Percentiles rank a stretch among this genome's conserved stretches.
These are phyloP conservation scores for Drosophila demipolita DNA, from an alignment of 2,888 invertebrate species.

Conservation along the genomic window DNA sequence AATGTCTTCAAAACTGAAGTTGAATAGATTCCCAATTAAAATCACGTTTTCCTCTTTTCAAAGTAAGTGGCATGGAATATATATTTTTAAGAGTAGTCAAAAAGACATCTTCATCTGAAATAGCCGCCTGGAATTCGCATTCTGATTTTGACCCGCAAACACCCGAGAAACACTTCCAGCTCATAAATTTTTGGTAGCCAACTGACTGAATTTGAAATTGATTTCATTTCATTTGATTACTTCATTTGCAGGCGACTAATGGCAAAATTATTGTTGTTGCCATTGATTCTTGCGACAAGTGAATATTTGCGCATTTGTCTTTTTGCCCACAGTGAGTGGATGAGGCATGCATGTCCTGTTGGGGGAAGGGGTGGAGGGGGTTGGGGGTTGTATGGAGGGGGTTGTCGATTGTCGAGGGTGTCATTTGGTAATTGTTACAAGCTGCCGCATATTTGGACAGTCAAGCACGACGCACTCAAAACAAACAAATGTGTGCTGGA, in stretches of 20 bases:
- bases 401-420: constrained; percentile 74
- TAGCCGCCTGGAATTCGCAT: not conserved
- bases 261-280: constrained; percentile 78
- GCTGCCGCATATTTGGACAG: constrained; percentile 80
- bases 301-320: constrained; percentile 67
- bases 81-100: not conserved
- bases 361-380: not conserved
- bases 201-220: constrained; percentile 58
- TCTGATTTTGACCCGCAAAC: not conserved
- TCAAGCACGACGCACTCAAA: constrained; percentile 68
- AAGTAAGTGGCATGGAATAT: not conserved
- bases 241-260: constrained; percentile 75
- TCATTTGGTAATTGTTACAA: constrained; percentile 81
- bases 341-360: not conserved
- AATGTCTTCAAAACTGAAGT: not conserved
- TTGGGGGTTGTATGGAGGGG: constrained; percentile 3
- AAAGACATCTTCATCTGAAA: not conserved
- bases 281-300: constrained; percentile 83
- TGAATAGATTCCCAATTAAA: not conserved
- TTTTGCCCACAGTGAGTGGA: not conserved
- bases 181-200: constrained; percentile 62
- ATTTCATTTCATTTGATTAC: constrained; percentile 73
- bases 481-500: constrained; percentile 70
- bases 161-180: constrained; percentile 55
- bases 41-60: not conserved